Conservation (phyloP, 1,140 invertebrate species). For the Lepidostoma basale region DNA sequence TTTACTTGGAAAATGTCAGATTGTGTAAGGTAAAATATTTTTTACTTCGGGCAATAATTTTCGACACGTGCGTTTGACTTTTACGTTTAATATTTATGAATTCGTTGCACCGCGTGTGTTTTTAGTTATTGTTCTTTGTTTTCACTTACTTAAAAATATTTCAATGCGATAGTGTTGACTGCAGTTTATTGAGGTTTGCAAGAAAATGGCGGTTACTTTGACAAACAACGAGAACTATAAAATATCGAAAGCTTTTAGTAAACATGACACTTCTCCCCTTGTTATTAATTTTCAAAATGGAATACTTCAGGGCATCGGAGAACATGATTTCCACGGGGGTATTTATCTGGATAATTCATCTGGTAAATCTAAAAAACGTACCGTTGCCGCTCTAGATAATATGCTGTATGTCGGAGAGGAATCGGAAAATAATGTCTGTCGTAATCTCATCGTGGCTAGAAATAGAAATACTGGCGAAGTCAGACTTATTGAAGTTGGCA, state of each 20-base stretch:
- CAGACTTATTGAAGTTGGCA: slow-evolving; percentile 39
- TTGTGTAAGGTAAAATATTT: too few species aligned
- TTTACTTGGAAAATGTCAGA: too few species aligned
- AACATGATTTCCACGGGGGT: background rate
- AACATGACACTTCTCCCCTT: slow-evolving; percentile 24
- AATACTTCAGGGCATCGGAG: background rate
- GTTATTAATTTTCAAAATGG: slow-evolving; percentile 31
- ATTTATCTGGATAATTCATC: slow-evolving; percentile 18
- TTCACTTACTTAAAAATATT: background rate
- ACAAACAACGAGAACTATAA: background rate
- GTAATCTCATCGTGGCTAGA: slow-evolving; percentile 31
- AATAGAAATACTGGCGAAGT: slow-evolving; percentile 38
- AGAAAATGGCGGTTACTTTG: background rate
- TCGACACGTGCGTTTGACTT: slow-evolving; percentile 22
- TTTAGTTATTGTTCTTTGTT: background rate
- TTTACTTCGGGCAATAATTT: background rate
- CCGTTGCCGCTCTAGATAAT: slow-evolving; percentile 7
- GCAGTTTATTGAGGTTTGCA: too few species aligned
- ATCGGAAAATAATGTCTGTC: background rate
- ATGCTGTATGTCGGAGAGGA: slow-evolving; percentile 32
- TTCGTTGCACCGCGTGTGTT: background rate
- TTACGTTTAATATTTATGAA: background rate
- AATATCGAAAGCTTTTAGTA: slow-evolving; percentile 1
- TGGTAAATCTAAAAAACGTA: background rate
- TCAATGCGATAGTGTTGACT: too few species aligned